Evolutionary conservation across 2,888 invertebrate species (phyloP), one percentile per base, ranked within the genome.

Genomic region (Diarsia rubi): DNA sequence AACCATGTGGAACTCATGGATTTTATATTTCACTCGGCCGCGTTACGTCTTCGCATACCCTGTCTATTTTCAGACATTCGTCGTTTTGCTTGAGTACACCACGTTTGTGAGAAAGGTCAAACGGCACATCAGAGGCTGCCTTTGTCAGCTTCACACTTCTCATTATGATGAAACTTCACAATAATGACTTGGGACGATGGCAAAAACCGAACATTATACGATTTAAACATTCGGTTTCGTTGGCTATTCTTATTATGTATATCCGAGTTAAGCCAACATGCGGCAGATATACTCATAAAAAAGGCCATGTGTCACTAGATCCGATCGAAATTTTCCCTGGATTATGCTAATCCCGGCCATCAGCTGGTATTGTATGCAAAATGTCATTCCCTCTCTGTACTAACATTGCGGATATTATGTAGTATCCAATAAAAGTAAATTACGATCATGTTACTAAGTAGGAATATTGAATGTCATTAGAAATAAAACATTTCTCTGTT

Each of bases 341-440:
- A 83, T 83, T 83, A 83, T 83, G 85, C 76, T 85, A 83, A 83
- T 83, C 85, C 78, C 16, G 71, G 65, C 75, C 73, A 83, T 83
- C 85, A 78, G 78, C 75, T 83, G 81, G 77, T 70, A 67, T 64
- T 84, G 72, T 78, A 82, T 83, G 82, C 78, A 72, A 83, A 83
- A 84, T 75, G 57, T 60, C 31, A 65, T 64, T 69, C 66, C 59
- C 45, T 57, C 47, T 52, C 52, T 72, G 44, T 71, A 73, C 54
- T 74, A 52, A 69, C 21, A 60, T 49, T 64, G 27, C 67, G 47
- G 27, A 14, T 69, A 52, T 21, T 45, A 44, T 63, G 19, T 66
- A 54, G 47, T 54, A 60, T 49, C 44, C 16, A 76, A 76, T 76
- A 65, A 60, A n/a, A 52, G 45, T 45, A n/a, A 68, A n/a, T n/a